A percentile compares a stretch with the other conserved stretches of the same genome.
Conservation (phyloP, 2,888 invertebrate genomes). For the Eilema depressum region DNA sequence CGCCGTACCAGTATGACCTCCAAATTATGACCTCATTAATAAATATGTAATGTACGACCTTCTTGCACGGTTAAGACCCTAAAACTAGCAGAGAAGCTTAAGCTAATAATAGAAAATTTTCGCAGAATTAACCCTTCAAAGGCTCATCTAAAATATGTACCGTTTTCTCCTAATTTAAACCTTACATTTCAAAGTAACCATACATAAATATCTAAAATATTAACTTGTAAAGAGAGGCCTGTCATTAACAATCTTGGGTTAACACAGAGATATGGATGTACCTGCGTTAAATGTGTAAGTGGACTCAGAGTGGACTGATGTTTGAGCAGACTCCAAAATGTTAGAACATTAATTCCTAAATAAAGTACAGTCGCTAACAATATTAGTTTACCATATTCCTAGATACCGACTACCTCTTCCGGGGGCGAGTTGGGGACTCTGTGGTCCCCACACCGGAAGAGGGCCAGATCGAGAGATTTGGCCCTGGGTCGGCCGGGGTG, state of each 20-base stretch:
- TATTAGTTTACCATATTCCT: no score
- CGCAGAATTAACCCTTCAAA: not conserved
- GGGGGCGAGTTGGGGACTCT: no score
- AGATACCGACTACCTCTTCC: no score
- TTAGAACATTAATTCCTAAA: slow-evolving; percentile 12
- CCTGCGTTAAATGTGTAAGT: slow-evolving; percentile 3
- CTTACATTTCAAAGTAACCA: not conserved
- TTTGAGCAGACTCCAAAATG: not conserved
- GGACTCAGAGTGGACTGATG: slow-evolving; percentile 10
- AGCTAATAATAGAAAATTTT: not conserved
- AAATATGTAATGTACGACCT: no score
- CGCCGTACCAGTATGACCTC: no score
- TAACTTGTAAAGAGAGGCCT: slow-evolving; percentile 14
- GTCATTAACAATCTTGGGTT: slow-evolving; percentile 24
- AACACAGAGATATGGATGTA: slow-evolving; percentile 8
- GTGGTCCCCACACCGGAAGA: no score
- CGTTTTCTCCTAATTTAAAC: not conserved
- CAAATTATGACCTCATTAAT: no score
- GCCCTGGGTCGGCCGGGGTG: no score
- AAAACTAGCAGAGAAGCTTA: not conserved
- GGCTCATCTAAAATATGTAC: not conserved
- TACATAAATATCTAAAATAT: slow-evolving; percentile 10
- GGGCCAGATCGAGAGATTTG: no score
- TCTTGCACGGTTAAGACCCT: no score
- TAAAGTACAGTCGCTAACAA: not conserved